phyloP scores from a whole-genome alignment of 1,140 invertebrate species.

The Acarapis woodi region DNA sequence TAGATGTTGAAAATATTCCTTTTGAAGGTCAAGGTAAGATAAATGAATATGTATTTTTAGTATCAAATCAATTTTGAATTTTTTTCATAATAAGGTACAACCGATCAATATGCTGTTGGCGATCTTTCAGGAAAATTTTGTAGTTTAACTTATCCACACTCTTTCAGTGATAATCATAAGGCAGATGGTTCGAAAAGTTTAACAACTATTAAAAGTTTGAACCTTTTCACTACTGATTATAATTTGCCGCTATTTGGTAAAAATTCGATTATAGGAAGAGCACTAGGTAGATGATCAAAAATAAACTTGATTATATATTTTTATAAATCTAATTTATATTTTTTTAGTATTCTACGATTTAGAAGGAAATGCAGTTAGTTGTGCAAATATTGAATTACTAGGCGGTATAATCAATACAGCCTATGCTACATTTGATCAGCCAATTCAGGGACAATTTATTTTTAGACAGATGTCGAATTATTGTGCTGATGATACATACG shows the following conservation, averaged over 20 bases:
- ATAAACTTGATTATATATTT: too few species aligned
- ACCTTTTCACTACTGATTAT: conserved; percentile 9
- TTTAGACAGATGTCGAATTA: conserved; percentile 45
- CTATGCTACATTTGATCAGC: conserved; percentile 30
- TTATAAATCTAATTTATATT: too few species aligned
- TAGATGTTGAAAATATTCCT: conserved; percentile 15
- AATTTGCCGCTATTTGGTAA: conserved; percentile 44
- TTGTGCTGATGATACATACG: conserved; percentile 44
- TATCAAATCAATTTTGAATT: conserved; percentile 10
- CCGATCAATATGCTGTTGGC: conserved; percentile 58
- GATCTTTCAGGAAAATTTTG: conserved; percentile 60
- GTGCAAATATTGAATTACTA: conserved; percentile 21
- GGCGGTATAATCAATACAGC: conserved; percentile 16
- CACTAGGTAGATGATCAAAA: too few species aligned
- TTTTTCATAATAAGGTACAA: too few species aligned
- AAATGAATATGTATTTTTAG: conserved; percentile 35
- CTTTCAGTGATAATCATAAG: too few species aligned
- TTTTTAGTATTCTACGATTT: conserved; percentile 35
- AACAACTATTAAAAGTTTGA: conserved; percentile 1
- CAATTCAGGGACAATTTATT: conserved; percentile 55
- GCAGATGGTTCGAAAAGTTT: too few species aligned
- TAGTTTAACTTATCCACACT: too few species aligned
- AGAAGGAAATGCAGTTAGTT: conserved; percentile 19
- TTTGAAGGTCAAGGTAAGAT: conserved; percentile 25
- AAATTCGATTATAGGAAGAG: conserved; percentile 43